Percentiles rank a stretch among this genome's conserved stretches.
Conservation (phyloP, 2,888 invertebrate species). For the Leistus spinibarbis region DNA sequence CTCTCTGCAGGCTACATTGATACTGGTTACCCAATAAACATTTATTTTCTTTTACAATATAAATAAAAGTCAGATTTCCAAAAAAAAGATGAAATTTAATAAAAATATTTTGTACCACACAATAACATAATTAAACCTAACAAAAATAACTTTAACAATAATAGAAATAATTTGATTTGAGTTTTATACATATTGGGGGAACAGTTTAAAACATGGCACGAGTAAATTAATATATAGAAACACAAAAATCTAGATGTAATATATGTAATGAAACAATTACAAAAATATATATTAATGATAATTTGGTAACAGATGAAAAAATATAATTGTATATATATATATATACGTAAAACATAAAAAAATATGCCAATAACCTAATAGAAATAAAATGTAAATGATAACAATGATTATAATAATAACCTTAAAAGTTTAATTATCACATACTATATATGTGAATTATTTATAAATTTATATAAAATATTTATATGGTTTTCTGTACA, state of each 20-base stretch:
- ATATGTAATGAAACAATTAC: slow-evolving; percentile 5
- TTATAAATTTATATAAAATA: not conserved
- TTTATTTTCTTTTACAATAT: no score
- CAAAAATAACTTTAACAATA: slow-evolving; percentile 28
- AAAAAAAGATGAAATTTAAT: slow-evolving; percentile 32
- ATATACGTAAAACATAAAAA: not conserved
- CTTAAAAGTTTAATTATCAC: not conserved
- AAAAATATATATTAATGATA: not conserved
- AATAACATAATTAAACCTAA: slow-evolving; percentile 33
- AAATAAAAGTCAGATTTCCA: not conserved
- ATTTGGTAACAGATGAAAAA: slow-evolving; percentile 1
- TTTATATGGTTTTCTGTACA: not conserved
- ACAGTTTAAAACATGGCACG: slow-evolving; percentile 27
- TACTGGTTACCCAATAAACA: no score
- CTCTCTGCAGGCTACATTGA: no score
- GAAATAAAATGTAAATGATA: not conserved
- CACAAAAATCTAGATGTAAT: not conserved
- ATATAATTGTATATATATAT: not conserved
- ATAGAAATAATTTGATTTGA: slow-evolving; percentile 18
- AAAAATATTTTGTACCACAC: slow-evolving; percentile 39
- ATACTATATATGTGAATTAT: not conserved
- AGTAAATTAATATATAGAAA: slow-evolving; percentile 10
- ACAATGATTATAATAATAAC: not conserved
- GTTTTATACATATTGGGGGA: slow-evolving; percentile 9
- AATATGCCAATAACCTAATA: not conserved